Percentiles rank a stretch among this genome's conserved stretches.
phyloP scores from a whole-genome alignment of 2,888 invertebrate species.

The Cryptocephalus primarius region DNA sequence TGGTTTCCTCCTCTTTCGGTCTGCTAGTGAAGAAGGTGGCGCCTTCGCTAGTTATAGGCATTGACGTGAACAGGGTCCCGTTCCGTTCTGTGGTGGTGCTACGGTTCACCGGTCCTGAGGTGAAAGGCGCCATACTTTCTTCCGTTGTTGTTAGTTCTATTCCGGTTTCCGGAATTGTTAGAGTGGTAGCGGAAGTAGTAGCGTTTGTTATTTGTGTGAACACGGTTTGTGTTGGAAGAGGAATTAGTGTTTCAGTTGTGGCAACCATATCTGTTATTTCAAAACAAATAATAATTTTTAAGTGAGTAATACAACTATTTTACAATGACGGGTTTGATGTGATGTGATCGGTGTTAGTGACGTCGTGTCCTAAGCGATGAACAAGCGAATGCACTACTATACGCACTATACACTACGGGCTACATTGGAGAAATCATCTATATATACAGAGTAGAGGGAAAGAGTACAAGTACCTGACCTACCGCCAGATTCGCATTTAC shows the following conservation, averaged over 20 bases:
- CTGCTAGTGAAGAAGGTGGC: constrained; percentile 12
- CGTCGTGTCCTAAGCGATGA: constrained; percentile 14
- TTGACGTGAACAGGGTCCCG: constrained; percentile 4
- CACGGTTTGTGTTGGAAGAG: constrained; percentile 28
- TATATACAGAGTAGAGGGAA: constrained; percentile 3
- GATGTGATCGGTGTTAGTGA: constrained; percentile 17
- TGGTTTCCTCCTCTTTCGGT: constrained; percentile 12
- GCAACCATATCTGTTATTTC: constrained; percentile 37
- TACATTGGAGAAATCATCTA: not conserved
- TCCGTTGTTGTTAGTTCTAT: constrained; percentile 1
- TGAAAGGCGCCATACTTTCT: not conserved
- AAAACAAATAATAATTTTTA: constrained; percentile 26
- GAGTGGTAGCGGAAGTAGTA: constrained; percentile 26
- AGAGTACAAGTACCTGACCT: too few species aligned
- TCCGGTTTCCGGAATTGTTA: constrained; percentile 22
- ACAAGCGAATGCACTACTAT: constrained; percentile 16
- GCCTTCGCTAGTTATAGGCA: constrained; percentile 3
- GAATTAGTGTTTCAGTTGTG: constrained; percentile 36
- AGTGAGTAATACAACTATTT: constrained; percentile 20
- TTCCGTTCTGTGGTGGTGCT: not conserved
- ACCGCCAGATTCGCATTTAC: too few species aligned
- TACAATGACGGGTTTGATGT: constrained; percentile 10
- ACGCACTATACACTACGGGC: constrained; percentile 3
- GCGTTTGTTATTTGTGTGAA: constrained; percentile 27
- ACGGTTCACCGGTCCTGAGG: not conserved